A percentile compares a stretch with the other conserved stretches of the same genome.
phyloP scores from a whole-genome alignment of 2,797 vertebrate genomes.

The Neosalanx taihuensis region DNA sequence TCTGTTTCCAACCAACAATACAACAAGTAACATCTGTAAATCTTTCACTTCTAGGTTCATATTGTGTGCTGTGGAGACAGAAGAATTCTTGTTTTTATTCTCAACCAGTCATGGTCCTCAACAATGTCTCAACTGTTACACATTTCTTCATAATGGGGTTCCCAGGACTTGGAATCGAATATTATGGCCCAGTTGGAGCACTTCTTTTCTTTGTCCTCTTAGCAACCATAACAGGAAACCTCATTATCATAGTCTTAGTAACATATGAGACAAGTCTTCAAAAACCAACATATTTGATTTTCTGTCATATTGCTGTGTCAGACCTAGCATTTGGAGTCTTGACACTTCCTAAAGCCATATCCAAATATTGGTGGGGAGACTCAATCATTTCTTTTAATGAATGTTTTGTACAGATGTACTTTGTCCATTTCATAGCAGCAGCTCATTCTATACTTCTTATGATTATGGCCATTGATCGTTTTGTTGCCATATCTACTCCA shows the following conservation, averaged over 20 bases:
- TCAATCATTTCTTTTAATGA: constrained; percentile 43
- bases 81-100: not conserved
- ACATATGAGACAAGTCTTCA: constrained; percentile 53
- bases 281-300: constrained; percentile 63
- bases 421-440: constrained; percentile 65
- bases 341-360: constrained; percentile 65
- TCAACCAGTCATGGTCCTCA: constrained; percentile 33
- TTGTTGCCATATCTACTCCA: constrained; percentile 62
- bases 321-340: constrained; percentile 61
- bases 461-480: constrained; percentile 68
- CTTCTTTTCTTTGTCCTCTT: constrained; percentile 53
- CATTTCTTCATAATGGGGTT: constrained; percentile 69
- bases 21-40: too few species aligned
- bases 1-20: too few species aligned
- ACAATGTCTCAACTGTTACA: constrained; percentile 47
- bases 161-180: constrained; percentile 52
- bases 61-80: not conserved
- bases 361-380: constrained; percentile 63
- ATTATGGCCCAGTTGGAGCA: constrained; percentile 42
- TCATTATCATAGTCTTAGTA: constrained; percentile 59
- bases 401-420: constrained; percentile 67
- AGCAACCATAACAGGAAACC: constrained; percentile 58
- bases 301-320: constrained; percentile 61
- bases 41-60: not conserved
- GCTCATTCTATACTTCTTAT: constrained; percentile 55